Percentiles rank a stretch among this genome's conserved stretches.
Conservation (phyloP, 2,888 invertebrate species). For the Cecidostiba fungosa region DNA sequence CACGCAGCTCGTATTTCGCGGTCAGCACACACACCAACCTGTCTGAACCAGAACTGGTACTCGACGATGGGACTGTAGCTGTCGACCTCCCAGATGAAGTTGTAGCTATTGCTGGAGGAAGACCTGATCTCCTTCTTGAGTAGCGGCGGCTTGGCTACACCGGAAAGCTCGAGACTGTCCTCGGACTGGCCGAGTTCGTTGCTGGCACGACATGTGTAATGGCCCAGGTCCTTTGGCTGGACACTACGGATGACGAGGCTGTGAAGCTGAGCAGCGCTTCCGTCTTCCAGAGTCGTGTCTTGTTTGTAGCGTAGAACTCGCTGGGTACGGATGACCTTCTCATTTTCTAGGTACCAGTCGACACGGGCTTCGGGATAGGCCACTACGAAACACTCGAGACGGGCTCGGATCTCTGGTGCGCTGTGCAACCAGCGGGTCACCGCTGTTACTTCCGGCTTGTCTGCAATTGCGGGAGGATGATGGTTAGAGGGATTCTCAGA, state of each 20-base stretch:
- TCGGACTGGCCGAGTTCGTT: constrained; percentile 88
- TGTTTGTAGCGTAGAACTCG: constrained; percentile 78
- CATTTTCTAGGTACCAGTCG: constrained; percentile 77
- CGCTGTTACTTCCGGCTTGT: constrained; percentile 87
- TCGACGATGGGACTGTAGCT: constrained; percentile 91
- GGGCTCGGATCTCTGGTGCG: constrained; percentile 86
- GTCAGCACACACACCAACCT: constrained; percentile 30
- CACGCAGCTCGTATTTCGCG: constrained; percentile 40
- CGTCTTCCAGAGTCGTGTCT: constrained; percentile 7
- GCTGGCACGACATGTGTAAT: constrained; percentile 89
- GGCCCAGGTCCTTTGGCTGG: constrained; percentile 86
- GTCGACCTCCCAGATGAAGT: constrained; percentile 92
- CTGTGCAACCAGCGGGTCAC: constrained; percentile 88
- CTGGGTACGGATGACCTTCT: constrained; percentile 70
- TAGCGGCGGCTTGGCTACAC: constrained; percentile 86
- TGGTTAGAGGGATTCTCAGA: background rate
- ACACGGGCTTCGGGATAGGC: constrained; percentile 86
- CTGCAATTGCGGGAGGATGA: constrained; percentile 79
- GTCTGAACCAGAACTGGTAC: constrained; percentile 82
- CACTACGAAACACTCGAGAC: constrained; percentile 86
- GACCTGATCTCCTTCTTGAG: constrained; percentile 84
- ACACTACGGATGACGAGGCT: constrained; percentile 87
- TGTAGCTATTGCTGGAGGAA: constrained; percentile 83
- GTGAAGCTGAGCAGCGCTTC: constrained; percentile 75
- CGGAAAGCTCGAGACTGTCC: constrained; percentile 87